phyloP scores from a whole-genome alignment of 1,140 invertebrate species.

The Polyergus mexicanus region DNA sequence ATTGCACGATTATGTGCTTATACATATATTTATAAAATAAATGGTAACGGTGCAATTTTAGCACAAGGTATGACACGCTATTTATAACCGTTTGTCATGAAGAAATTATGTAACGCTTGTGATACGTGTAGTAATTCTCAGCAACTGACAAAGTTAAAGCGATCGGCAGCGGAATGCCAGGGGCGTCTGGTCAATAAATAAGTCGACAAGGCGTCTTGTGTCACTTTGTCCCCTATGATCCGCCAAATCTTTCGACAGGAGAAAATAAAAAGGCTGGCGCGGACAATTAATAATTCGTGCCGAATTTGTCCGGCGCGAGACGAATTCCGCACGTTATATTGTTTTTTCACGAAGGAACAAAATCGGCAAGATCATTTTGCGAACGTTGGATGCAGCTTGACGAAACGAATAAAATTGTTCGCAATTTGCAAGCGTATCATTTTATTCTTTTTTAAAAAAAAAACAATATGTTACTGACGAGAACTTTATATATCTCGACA shows the following conservation, averaged over 20 bases:
- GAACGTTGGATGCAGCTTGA: constrained; percentile 27
- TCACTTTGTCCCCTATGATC: not conserved
- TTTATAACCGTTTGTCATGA: not conserved
- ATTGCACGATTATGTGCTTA: no score
- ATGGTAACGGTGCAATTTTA: not conserved
- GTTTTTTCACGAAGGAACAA: constrained; percentile 69
- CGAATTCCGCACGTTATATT: constrained; percentile 62
- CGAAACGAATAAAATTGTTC: not conserved
- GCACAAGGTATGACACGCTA: not conserved
- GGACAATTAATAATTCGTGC: constrained; percentile 85
- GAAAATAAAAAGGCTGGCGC: constrained; percentile 71
- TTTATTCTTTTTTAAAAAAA: not conserved
- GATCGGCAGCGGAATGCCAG: constrained; percentile 15
- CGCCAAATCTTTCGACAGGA: constrained; percentile 18
- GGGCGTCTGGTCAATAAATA: constrained; percentile 80
- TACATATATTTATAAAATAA: no score
- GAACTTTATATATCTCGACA: not conserved
- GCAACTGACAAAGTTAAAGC: not conserved
- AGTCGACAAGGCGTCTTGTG: constrained; percentile 73
- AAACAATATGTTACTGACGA: not conserved
- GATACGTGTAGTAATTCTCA: not conserved
- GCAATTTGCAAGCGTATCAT: not conserved
- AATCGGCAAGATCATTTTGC: constrained; percentile 69
- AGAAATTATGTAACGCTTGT: not conserved
- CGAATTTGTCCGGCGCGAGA: constrained; percentile 82